These are phyloP conservation scores for Pipistrellus kuhlii DNA, from an alignment of 2,797 vertebrate genomes.

Conservation along the genomic window DNA sequence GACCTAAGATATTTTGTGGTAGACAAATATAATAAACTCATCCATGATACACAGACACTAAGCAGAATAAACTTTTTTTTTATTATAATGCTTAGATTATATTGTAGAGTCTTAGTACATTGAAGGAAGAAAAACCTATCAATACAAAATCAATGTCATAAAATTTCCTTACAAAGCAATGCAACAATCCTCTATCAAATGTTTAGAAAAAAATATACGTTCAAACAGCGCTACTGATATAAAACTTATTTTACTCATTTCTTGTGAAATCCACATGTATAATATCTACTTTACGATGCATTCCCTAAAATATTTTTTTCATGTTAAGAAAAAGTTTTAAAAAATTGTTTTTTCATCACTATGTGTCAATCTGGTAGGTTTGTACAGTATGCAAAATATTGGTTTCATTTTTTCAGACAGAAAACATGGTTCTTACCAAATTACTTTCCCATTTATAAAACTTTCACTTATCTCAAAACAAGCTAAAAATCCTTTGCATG, in stretches of 20 bases:
- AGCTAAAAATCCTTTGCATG: slow-evolving; percentile 22
- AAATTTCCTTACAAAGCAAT: slow-evolving; percentile 3
- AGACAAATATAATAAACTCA: background rate
- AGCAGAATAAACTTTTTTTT: background rate
- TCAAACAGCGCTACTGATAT: background rate
- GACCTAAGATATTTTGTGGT: background rate
- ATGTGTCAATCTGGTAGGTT: background rate
- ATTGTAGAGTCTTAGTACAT: background rate
- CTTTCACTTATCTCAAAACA: slow-evolving; percentile 47
- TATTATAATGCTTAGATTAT: slow-evolving; percentile 15
- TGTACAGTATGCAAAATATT: background rate
- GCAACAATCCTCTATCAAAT: slow-evolving; percentile 1
- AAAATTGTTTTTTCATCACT: background rate
- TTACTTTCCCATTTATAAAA: slow-evolving; percentile 65
- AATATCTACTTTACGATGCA: slow-evolving; percentile 9
- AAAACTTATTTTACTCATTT: background rate
- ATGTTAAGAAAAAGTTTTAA: background rate
- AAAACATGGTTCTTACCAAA: slow-evolving; percentile 8
- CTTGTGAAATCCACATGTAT: background rate
- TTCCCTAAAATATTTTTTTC: background rate
- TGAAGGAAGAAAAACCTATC: slow-evolving; percentile 44
- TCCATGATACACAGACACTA: background rate
- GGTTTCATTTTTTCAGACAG: slow-evolving; percentile 63
- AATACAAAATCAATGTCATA: slow-evolving; percentile 13
- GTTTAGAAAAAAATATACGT: background rate